phyloP scores from a whole-genome alignment of 2,797 vertebrate species.

The Cuniculus paca region DNA sequence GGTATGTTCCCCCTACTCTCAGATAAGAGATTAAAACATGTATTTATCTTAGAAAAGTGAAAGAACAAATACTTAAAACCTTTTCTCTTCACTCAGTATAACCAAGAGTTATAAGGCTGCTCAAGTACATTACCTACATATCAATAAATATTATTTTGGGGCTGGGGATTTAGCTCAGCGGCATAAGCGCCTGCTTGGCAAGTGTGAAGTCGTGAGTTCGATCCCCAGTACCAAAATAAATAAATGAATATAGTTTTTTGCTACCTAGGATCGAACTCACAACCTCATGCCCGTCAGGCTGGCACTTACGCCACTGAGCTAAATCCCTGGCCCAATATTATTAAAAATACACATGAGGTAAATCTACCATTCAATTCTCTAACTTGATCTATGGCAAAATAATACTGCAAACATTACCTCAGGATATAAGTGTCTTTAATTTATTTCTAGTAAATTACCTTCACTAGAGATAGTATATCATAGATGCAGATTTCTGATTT shows the following conservation, averaged over 20 bases:
- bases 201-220: too few relatives aligned
- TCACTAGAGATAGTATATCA: conserved; percentile 45
- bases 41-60: conserved; percentile 71
- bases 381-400: conserved; percentile 39
- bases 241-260: too few relatives aligned
- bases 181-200: too few relatives aligned
- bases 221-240: too few relatives aligned
- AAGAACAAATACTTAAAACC: conserved; percentile 74
- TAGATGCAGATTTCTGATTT: conserved; percentile 58
- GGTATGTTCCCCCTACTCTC: conserved; percentile 52
- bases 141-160: conserved; percentile 12
- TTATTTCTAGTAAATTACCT: conserved; percentile 64
- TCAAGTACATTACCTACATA: conserved; percentile 65
- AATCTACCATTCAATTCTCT: conserved; percentile 45
- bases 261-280: too few relatives aligned
- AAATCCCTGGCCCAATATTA: too few relatives aligned
- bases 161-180: too few relatives aligned
- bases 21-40: conserved; percentile 75
- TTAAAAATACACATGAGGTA: conserved; percentile 52
- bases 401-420: conserved; percentile 62
- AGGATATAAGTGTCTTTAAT: conserved; percentile 17
- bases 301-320: too few relatives aligned
- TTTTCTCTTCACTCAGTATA: conserved; percentile 52
- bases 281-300: too few relatives aligned
- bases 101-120: conserved; percentile 40